These are phyloP conservation scores for Vulpes vulpes DNA, from an alignment of 2,113 vertebrate genomes.

Conservation along the genomic window DNA sequence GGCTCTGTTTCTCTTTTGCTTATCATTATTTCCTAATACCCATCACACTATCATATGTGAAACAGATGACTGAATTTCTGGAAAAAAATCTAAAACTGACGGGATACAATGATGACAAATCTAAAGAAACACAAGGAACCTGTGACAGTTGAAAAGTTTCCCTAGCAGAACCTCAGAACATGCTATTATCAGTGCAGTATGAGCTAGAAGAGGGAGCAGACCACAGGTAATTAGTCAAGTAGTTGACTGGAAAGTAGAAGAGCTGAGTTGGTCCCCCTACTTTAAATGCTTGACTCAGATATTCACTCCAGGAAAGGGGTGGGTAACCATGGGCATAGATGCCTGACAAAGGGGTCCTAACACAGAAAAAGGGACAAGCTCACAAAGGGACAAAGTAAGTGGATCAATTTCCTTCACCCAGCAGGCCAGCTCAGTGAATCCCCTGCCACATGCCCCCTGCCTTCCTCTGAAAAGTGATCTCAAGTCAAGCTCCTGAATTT, in stretches of 20 bases:
- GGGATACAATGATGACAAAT: neutral
- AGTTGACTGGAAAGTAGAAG: neutral
- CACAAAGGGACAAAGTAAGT: neutral
- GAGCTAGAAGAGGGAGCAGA: neutral
- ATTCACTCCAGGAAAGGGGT: neutral
- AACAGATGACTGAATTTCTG: constrained; percentile 26
- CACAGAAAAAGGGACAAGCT: neutral
- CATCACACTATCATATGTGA: neutral
- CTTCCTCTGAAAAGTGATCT: neutral
- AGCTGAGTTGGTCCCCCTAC: neutral
- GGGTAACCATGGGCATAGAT: no score
- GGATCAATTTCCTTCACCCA: neutral
- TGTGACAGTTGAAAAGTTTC: neutral
- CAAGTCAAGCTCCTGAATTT: neutral
- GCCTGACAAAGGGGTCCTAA: neutral
- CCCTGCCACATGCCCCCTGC: neutral
- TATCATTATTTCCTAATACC: neutral
- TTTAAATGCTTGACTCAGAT: neutral
- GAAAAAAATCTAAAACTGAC: constrained; percentile 22
- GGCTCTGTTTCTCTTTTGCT: neutral
- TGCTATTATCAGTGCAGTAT: neutral
- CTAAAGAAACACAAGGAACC: constrained; percentile 38
- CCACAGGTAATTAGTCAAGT: neutral
- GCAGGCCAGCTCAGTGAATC: neutral
- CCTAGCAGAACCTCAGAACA: constrained; percentile 36